Conservation (phyloP, 2,797 vertebrate genomes). For the Dipus sagitta region DNA sequence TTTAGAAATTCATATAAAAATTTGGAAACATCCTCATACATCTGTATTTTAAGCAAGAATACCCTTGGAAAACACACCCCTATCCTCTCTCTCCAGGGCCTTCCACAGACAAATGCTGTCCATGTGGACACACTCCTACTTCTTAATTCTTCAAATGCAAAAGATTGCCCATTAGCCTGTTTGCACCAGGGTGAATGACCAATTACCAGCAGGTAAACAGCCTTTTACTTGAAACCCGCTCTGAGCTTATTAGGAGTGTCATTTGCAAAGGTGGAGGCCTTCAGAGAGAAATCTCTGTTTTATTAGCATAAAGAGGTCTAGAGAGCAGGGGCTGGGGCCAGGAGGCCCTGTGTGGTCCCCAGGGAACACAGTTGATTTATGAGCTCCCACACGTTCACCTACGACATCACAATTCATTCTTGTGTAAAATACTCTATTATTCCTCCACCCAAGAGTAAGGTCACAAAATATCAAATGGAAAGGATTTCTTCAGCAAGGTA, state of each 20-base stretch:
- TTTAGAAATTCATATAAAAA: constrained; percentile 33
- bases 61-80: constrained; percentile 68
- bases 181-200: constrained; percentile 80
- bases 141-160: constrained; percentile 80
- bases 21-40: constrained; percentile 45
- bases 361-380: constrained; percentile 70
- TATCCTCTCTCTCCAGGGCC: constrained; percentile 72
- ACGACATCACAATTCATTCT: constrained; percentile 76
- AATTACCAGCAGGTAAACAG: constrained; percentile 85
- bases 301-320: constrained; percentile 81
- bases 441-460: constrained; percentile 47
- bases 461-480: constrained; percentile 71
- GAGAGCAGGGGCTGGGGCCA: constrained; percentile 69
- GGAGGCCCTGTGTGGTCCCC: constrained; percentile 53
- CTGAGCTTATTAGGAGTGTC: constrained; percentile 74
- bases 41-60: constrained; percentile 52
- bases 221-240: constrained; percentile 52
- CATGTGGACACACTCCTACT: constrained; percentile 76
- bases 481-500: constrained; percentile 70
- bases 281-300: constrained; percentile 80
- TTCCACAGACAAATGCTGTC: constrained; percentile 76
- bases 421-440: constrained; percentile 68
- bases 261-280: constrained; percentile 80
- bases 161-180: constrained; percentile 79
- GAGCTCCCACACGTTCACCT: constrained; percentile 73